Evolutionary conservation across 2,888 invertebrate genomes (phyloP).

Genomic region (Cryptocephalus primarius): DNA sequence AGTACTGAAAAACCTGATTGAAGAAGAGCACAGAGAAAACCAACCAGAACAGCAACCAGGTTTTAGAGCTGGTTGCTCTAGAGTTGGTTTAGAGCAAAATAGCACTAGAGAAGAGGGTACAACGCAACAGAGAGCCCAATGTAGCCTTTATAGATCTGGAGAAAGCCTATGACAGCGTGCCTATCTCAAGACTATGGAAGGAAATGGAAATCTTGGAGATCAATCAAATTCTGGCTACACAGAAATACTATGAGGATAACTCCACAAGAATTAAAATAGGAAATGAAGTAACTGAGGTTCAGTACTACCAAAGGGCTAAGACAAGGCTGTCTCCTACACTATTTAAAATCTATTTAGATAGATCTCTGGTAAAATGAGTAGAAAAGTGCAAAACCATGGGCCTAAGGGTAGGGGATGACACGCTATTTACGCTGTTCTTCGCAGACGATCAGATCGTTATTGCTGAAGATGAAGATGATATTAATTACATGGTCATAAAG

Average conservation of each 20-base stretch:
- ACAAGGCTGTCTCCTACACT: not conserved
- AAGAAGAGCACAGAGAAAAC: no score
- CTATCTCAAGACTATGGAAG: no score
- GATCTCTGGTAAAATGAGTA: not conserved
- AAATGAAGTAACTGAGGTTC: not conserved
- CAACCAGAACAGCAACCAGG: no score
- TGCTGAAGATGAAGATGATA: not conserved
- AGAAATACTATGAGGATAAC: no score
- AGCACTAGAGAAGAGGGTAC: no score
- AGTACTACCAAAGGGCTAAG: not conserved
- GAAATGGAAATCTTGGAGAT: not conserved
- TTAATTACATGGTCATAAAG: not conserved
- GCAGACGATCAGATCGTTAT: not conserved
- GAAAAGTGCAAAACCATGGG: not conserved
- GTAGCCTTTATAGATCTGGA: no score
- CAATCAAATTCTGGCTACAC: not conserved
- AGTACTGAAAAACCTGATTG: no score
- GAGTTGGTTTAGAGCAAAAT: no score
- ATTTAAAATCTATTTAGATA: not conserved
- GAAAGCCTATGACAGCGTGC: no score
- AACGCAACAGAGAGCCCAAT: no score
- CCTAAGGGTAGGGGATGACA: not conserved
- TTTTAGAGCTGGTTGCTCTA: no score
- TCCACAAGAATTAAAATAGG: no score
- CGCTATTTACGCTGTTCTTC: not conserved